These are phyloP conservation scores for Drosophila pachea DNA, from an alignment of 1,140 invertebrate genomes.

Conservation along the genomic window DNA sequence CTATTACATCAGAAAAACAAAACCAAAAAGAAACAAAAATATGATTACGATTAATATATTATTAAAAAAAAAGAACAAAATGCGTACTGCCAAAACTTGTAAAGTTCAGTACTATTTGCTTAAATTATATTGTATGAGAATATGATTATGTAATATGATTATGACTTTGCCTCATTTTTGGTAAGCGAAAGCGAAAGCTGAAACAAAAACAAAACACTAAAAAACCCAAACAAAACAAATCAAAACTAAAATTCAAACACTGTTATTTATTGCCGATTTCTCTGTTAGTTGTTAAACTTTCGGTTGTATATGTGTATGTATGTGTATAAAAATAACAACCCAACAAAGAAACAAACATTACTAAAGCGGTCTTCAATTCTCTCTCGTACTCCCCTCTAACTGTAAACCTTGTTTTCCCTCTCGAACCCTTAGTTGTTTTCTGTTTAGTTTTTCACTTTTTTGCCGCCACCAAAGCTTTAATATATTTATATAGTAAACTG, in stretches of 20 bases:
- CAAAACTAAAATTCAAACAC: constrained; percentile 37
- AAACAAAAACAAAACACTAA: constrained; percentile 14
- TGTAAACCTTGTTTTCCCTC: constrained; percentile 22
- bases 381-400: constrained; percentile 19
- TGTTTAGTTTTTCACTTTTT: constrained; percentile 42
- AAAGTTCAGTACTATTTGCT: constrained; percentile 77
- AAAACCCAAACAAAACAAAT: constrained; percentile 30
- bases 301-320: constrained; percentile 68
- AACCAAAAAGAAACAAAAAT: constrained; percentile 22
- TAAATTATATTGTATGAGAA: constrained; percentile 35
- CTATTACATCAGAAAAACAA: constrained; percentile 27
- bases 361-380: constrained; percentile 69
- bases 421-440: constrained; percentile 12
- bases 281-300: constrained; percentile 56
- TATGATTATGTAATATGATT: constrained; percentile 27
- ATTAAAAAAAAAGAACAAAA: constrained; percentile 37
- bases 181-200: constrained; percentile 44
- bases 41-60: constrained; percentile 6
- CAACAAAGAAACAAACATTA: constrained; percentile 11
- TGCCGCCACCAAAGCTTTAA: constrained; percentile 75
- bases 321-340: constrained; percentile 56
- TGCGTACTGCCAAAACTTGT: constrained; percentile 78
- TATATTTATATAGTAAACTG: constrained; percentile 73
- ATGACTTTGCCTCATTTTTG: constrained; percentile 63
- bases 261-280: constrained; percentile 49